A percentile compares a stretch with the other conserved stretches of the same genome.
Conservation (phyloP, 92 coral and sea anemone genomes). For the Phenganax stokvisi region DNA sequence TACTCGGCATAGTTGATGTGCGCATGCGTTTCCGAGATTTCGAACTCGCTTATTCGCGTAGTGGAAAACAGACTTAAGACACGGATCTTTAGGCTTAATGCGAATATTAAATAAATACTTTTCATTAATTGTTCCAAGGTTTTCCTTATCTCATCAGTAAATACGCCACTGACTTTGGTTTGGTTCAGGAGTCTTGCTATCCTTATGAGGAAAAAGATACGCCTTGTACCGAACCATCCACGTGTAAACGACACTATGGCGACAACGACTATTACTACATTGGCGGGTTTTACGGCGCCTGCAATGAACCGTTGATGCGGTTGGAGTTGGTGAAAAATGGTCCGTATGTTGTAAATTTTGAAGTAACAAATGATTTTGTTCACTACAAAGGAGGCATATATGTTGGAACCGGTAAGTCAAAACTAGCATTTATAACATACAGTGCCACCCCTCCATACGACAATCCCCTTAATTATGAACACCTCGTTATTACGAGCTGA, state of each 20-base stretch:
- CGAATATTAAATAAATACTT: not conserved
- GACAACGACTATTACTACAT: slow-evolving; percentile 49
- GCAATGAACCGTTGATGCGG: slow-evolving; percentile 59
- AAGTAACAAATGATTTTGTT: slow-evolving; percentile 50
- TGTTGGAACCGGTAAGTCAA: slow-evolving; percentile 55
- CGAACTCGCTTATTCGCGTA: too few relatives aligned
- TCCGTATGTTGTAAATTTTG: slow-evolving; percentile 54
- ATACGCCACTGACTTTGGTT: slow-evolving; percentile 64
- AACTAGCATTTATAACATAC: too few relatives aligned
- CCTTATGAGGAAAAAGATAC: slow-evolving; percentile 54
- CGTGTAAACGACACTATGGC: slow-evolving; percentile 53
- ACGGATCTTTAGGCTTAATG: not conserved
- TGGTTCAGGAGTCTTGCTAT: slow-evolving; percentile 58
- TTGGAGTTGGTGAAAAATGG: slow-evolving; percentile 58
- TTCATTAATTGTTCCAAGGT: slow-evolving; percentile 38
- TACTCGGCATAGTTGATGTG: too few relatives aligned
- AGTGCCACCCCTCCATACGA: too few relatives aligned
- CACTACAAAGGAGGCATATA: slow-evolving; percentile 62
- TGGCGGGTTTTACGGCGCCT: slow-evolving; percentile 73
- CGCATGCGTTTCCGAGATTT: too few relatives aligned
- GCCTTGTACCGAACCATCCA: slow-evolving; percentile 40
- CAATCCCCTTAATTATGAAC: too few relatives aligned
- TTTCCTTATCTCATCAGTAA: slow-evolving; percentile 62
- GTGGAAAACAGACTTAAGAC: not conserved
- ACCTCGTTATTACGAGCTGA: too few relatives aligned